Evolutionary conservation across 1,140 invertebrate species (phyloP).

Genomic region (Aradophagus sp.): DNA sequence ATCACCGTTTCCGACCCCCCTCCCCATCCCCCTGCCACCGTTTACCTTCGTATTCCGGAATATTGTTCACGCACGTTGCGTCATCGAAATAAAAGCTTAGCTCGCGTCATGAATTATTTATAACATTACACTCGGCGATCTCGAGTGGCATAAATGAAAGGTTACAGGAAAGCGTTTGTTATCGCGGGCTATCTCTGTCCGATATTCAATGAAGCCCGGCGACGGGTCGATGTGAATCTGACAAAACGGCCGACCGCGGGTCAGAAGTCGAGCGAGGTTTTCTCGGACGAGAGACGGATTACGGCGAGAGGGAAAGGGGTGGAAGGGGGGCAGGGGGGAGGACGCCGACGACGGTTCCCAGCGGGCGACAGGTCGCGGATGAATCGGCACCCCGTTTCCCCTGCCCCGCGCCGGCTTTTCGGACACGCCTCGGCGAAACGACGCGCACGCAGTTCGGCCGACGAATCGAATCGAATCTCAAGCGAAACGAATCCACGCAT

Average conservation of each 20-base stretch:
- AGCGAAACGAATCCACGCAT: too few relatives aligned
- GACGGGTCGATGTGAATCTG: slow-evolving; percentile 44
- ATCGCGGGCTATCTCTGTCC: slow-evolving; percentile 36
- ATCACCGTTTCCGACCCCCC: slow-evolving; percentile 1
- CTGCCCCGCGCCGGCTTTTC: too few relatives aligned
- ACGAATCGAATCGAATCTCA: too few relatives aligned
- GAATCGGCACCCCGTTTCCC: too few relatives aligned
- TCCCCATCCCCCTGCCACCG: not conserved
- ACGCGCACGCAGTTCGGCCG: too few relatives aligned
- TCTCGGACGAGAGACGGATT: too few relatives aligned
- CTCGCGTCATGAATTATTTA: slow-evolving; percentile 50
- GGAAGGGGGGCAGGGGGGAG: too few relatives aligned
- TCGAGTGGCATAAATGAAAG: slow-evolving; percentile 46
- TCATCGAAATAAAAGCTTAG: slow-evolving; percentile 46
- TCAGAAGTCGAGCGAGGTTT: slow-evolving; percentile 39
- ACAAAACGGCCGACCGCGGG: slow-evolving; percentile 26
- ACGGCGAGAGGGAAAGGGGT: too few relatives aligned
- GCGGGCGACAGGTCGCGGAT: too few relatives aligned
- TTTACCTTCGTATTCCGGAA: not conserved
- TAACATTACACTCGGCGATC: slow-evolving; percentile 37
- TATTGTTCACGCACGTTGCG: slow-evolving; percentile 45
- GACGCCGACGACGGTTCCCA: too few relatives aligned
- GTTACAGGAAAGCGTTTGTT: slow-evolving; percentile 46
- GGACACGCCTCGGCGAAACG: too few relatives aligned
- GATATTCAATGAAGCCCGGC: slow-evolving; percentile 47